Base-by-base conservation (phyloP, 1,140 invertebrate species). In the Tigriopus japonicus region DNA sequence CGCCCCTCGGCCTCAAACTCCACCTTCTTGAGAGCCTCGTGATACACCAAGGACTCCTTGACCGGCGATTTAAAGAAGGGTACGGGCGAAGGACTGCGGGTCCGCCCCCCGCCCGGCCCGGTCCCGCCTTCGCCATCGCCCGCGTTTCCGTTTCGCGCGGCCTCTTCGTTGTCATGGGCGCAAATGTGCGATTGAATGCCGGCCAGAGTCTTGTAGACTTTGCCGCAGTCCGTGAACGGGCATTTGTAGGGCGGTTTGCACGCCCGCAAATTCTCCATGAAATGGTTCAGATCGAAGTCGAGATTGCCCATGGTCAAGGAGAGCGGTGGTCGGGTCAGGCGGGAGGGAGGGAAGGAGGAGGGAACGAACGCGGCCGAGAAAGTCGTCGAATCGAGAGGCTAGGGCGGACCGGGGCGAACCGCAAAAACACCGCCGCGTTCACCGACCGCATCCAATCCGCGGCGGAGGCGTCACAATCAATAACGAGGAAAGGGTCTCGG, bases 121-220 rank as follows among this genome's bases (percentile, higher is more conserved):
- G 10, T 12, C 17, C 23, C 10, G 28, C 19, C 13, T 43, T 51
- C 19, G 45, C 17, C 5, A 35, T 52, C n/a, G 52, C 61, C 63
- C 28, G 64, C 65, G 64, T 45, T 60, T 56, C 40, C 63, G 62
- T 10, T 61, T 59, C n/a, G 52, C 59, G 15, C 53, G 45, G 7
- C 53, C 58, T 52, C 28, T 35, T 35, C 28, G 28, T 35, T 35
- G 28, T 35, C 28, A 49, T 63, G 68, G 69, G 43, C 42, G 65
- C 62, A n/a, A 62, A 62, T 72, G 71, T 91, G 87, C 71, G 85
- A 86, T 68, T 87, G 85, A 64, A 91, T 77, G 0, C 87, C 87
- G 69, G 80, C 81, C 60, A 86, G 79, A 64, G 83, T 87, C 72
- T 87, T 87, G 70, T 89, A 90, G 19, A 84, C 79, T 72, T 83